Evolutionary conservation across 1,140 invertebrate genomes (phyloP).

Genomic region (Cyrtorhinus lividipennis): DNA sequence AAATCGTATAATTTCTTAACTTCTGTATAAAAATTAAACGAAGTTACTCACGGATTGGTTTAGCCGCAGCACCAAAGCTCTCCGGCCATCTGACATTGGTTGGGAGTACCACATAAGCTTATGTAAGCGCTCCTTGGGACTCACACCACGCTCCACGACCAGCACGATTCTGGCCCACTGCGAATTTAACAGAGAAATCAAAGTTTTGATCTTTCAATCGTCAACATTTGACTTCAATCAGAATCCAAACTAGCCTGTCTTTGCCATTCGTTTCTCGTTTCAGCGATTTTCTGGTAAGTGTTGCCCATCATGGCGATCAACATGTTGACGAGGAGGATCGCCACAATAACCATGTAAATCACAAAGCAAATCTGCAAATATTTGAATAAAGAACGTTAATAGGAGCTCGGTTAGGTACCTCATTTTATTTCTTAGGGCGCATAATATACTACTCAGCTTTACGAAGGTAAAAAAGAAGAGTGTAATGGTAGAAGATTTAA

Average conservation of each 20-base stretch:
- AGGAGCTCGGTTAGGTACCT: not conserved
- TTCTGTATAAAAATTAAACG: too few species aligned
- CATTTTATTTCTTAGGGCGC: too few species aligned
- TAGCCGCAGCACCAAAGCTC: slow-evolving; percentile 70
- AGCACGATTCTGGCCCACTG: slow-evolving; percentile 96
- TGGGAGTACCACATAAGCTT: slow-evolving; percentile 87
- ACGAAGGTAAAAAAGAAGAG: too few species aligned
- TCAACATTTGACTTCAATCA: too few species aligned
- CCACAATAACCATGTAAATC: slow-evolving; percentile 91
- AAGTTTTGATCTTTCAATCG: too few species aligned
- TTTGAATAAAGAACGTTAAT: not conserved
- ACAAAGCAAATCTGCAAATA: slow-evolving; percentile 69
- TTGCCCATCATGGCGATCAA: slow-evolving; percentile 99
- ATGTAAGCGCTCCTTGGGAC: slow-evolving; percentile 65
- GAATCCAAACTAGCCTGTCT: slow-evolving; percentile 57
- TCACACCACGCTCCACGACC: slow-evolving; percentile 88
- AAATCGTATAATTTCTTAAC: not conserved
- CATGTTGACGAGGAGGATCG: slow-evolving; percentile 92
- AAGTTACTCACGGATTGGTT: slow-evolving; percentile 61
- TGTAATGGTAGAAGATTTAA: too few species aligned
- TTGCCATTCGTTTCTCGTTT: slow-evolving; percentile 96
- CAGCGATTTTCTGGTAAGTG: slow-evolving; percentile 94
- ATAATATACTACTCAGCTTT: too few species aligned
- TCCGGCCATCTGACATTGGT: slow-evolving; percentile 78
- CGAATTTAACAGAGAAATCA: too few species aligned